phyloP scores from a whole-genome alignment of 2,888 invertebrate genomes.

The Anaspis maculata region DNA sequence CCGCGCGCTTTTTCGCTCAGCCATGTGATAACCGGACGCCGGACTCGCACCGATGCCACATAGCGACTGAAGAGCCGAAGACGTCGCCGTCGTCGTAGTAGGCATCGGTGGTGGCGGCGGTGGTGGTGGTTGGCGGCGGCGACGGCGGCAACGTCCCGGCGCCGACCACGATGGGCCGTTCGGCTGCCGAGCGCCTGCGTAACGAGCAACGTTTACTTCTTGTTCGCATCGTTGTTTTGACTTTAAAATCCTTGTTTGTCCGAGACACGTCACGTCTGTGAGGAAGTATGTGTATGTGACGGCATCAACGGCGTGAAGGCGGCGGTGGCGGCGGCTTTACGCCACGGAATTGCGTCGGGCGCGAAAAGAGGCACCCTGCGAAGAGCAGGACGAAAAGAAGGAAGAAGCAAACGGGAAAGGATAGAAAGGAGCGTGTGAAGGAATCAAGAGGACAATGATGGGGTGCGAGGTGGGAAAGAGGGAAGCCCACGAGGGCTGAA shows the following conservation, averaged over 20 bases:
- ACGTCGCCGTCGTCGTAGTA: conserved; percentile 15
- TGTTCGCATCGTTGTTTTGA: conserved; percentile 8
- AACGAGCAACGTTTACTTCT: conserved; percentile 13
- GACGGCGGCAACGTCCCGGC: no score
- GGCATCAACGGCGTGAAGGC: neutral
- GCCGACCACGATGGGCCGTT: conserved; percentile 15
- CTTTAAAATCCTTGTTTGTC: conserved; percentile 11
- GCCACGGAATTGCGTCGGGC: no score
- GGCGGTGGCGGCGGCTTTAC: no score
- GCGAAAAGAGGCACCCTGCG: no score
- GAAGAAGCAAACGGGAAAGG: no score
- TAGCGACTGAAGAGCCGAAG: conserved; percentile 23
- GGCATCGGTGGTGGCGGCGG: no score
- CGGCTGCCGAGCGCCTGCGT: conserved; percentile 17
- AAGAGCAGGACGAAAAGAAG: no score
- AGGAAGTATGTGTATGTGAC: neutral
- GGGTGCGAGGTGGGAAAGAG: no score
- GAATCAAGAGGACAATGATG: no score
- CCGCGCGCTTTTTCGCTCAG: conserved; percentile 27
- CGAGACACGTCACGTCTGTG: neutral
- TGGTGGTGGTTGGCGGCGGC: no score
- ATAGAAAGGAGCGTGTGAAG: no score
- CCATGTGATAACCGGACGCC: conserved; percentile 21
- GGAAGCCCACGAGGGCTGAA: no score
- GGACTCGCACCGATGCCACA: conserved; percentile 20